Evolutionary conservation across 1,140 invertebrate genomes (phyloP).

Genomic region (Amyelois transitella): DNA sequence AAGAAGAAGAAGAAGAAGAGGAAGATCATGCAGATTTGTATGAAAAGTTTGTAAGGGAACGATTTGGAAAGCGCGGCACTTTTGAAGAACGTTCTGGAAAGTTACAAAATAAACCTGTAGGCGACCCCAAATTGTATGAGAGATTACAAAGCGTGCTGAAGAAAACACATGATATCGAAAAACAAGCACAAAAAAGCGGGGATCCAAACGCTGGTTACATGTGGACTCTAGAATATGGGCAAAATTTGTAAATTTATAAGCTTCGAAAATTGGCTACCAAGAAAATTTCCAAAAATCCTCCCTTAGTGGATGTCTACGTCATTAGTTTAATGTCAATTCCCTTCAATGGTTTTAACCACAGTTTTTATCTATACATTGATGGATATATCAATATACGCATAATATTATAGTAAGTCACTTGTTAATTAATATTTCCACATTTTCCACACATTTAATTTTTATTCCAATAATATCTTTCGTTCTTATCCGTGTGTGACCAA

Average conservation of each 20-base stretch:
- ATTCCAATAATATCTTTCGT: too few relatives aligned
- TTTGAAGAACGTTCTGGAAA: conserved; percentile 45
- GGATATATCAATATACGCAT: too few relatives aligned
- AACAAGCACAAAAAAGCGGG: conserved; percentile 50
- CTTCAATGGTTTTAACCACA: too few relatives aligned
- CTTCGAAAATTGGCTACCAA: too few relatives aligned
- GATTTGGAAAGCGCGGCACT: conserved; percentile 53
- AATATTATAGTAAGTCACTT: too few relatives aligned
- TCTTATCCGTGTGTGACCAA: too few relatives aligned
- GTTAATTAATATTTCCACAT: too few relatives aligned
- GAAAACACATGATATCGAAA: conserved; percentile 52
- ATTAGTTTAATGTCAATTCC: too few relatives aligned
- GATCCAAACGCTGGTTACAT: conserved; percentile 67
- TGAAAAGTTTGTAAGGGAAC: conserved; percentile 60
- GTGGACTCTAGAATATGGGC: conserved; percentile 73
- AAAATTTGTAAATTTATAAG: conserved; percentile 29
- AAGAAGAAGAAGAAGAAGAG: conserved; percentile 30
- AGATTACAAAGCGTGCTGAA: conserved; percentile 52
- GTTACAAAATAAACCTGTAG: conserved; percentile 23
- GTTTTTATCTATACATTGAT: too few relatives aligned
- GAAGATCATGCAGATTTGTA: conserved; percentile 53
- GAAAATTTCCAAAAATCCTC: too few relatives aligned
- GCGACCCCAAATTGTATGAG: conserved; percentile 41
- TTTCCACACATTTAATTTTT: too few relatives aligned
- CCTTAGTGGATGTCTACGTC: too few relatives aligned